Evolutionary conservation across 2,797 vertebrate species (phyloP), one percentile per base, ranked within the genome.

Genomic region (Gorsachius magnificus): DNA sequence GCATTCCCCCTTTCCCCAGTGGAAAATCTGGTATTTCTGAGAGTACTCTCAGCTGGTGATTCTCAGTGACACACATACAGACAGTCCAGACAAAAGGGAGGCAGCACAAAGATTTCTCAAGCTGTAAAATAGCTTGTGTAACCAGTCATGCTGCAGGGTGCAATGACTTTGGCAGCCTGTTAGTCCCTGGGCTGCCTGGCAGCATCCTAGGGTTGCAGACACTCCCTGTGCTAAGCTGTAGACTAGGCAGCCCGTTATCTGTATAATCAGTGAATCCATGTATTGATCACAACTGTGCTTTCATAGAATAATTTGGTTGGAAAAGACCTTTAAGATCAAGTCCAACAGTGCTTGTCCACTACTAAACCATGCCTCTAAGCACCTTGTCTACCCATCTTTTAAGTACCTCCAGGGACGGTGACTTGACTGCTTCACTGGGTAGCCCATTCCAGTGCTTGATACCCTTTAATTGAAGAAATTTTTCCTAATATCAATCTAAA

Each of bases 1-100:
- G 15, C 10, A 16, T 18, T 66, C 33, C 22, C 33, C 5, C 21
- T 36, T 65, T 58, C 17, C 33, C 8, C 31, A 35, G 21, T 12
- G 65, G 69, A 60, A 94, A 81, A 53, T 45, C 48, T 57, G 28
- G 53, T 3, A 5, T 54, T 91, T 71, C 41, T 50, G 36, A 38
- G 46, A 35, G 21, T 46, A 9, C 11, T 57, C 10, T 79, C 15
- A 0, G 0, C 33, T 84, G 63, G 28, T 0, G 14, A 0, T 69
- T 68, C 41, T 60, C 10, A 9, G 24, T 18, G 43, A 74, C 25
- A 11, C 20, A 2, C 2, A 0, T 26, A 6, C 7, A 53, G 36
- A 10, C 38, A 22, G n/a, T 13, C 16, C 20, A 77, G 56, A 31
- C 26, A 50, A 51, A 51, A 48, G 46, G 22, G 33, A 79, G n/a